phyloP scores from a whole-genome alignment of 2,888 invertebrate species.

The Tipula confusa region DNA sequence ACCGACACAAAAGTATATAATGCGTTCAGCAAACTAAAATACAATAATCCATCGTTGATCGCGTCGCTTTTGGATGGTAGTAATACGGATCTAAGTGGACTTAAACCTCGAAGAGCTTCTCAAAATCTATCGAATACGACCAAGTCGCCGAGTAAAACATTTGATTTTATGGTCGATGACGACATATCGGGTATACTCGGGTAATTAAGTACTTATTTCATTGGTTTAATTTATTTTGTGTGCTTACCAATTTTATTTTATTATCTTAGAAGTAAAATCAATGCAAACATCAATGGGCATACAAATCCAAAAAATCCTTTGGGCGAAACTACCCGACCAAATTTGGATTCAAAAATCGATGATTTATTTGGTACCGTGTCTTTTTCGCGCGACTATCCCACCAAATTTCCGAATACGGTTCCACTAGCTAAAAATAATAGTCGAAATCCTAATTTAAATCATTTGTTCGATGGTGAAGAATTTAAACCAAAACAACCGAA shows the following conservation, averaged over 20 bases:
- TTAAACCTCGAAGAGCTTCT: background rate
- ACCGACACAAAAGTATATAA: conserved; percentile 36
- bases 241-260: background rate
- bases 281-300: conserved; percentile 40
- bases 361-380: conserved; percentile 49
- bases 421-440: conserved; percentile 40
- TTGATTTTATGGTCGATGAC: conserved; percentile 49
- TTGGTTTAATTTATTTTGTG: background rate
- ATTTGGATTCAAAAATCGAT: conserved; percentile 41
- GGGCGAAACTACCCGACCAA: background rate
- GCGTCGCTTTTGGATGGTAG: background rate
- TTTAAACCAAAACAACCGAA: conserved; percentile 35
- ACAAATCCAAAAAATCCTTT: background rate
- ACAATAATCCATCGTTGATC: background rate
- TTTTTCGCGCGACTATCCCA: conserved; percentile 41
- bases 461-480: conserved; percentile 40
- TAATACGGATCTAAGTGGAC: background rate
- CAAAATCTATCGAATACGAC: background rate
- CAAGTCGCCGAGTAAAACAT: background rate
- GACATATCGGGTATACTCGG: conserved; percentile 70
- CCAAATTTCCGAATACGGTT: conserved; percentile 46
- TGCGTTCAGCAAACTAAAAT: conserved; percentile 37
- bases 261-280: conserved; percentile 45
- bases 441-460: conserved; percentile 40
- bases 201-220: conserved; percentile 49